phyloP scores from a whole-genome alignment of 2,797 vertebrate genomes.

The Saxicola maurus region DNA sequence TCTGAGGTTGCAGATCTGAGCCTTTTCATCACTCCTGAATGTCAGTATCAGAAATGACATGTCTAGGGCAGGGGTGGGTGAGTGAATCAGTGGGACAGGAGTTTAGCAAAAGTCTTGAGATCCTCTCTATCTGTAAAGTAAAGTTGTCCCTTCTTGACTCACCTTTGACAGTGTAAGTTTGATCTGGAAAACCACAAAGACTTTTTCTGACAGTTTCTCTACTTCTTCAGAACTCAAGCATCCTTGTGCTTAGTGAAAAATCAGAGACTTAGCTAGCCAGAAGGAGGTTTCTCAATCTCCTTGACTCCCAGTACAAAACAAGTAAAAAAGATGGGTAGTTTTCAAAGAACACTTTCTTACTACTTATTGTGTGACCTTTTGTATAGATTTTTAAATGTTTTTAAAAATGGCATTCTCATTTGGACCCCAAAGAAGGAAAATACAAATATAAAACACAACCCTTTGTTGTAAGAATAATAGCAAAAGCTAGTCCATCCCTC shows the following conservation, averaged over 20 bases:
- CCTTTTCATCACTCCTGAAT: not conserved
- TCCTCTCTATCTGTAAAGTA: not conserved
- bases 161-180: not conserved
- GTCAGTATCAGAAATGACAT: not conserved
- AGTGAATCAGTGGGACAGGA: not conserved
- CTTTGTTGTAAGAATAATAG: not conserved
- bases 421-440: not conserved
- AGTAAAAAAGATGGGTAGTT: not conserved
- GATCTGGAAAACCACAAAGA: not conserved
- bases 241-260: not conserved
- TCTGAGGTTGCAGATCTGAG: not conserved
- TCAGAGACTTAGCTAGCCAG: not conserved
- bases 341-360: not conserved
- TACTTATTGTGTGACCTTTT: not conserved
- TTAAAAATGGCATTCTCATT: not conserved
- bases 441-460: not conserved
- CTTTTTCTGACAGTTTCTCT: not conserved
- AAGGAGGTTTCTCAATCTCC: not conserved
- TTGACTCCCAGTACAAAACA: not conserved
- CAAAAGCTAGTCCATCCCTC: not conserved
- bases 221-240: not conserved
- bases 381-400: not conserved
- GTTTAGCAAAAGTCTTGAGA: not conserved
- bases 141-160: not conserved
- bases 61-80: not conserved